phyloP scores from a whole-genome alignment of 2,888 invertebrate genomes.

The Ctena decussata region DNA sequence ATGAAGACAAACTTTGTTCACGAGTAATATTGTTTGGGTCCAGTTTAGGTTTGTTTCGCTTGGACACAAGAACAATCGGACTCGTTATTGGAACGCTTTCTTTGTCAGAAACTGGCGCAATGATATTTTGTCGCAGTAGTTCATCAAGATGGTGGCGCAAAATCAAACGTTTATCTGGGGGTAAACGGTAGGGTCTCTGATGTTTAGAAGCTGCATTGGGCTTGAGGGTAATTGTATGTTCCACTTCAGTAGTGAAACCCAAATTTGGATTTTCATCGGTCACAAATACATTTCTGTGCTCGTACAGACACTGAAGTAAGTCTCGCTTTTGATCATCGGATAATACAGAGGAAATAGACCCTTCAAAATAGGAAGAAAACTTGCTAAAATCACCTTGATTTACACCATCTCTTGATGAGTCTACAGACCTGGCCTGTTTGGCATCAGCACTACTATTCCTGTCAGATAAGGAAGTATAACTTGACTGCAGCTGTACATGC shows the following conservation, averaged over 20 bases:
- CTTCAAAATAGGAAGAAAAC: not conserved
- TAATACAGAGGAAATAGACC: not conserved
- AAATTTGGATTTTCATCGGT: conserved; percentile 29
- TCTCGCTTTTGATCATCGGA: not conserved
- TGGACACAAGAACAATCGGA: conserved; percentile 36
- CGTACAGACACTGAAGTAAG: not conserved
- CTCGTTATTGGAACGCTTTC: too few relatives aligned
- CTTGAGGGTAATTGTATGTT: conserved; percentile 28
- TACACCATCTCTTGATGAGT: not conserved
- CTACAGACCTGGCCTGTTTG: not conserved
- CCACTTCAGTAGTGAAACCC: conserved; percentile 12
- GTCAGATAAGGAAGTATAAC: not conserved
- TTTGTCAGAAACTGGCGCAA: too few relatives aligned
- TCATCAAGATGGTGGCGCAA: too few relatives aligned
- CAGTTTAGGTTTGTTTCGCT: conserved; percentile 44
- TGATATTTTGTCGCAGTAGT: too few relatives aligned
- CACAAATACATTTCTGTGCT: conserved; percentile 19
- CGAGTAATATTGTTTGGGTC: too few relatives aligned
- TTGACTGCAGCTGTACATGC: not conserved
- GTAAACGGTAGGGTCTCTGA: conserved; percentile 36
- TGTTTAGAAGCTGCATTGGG: conserved; percentile 32
- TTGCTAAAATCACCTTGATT: not conserved
- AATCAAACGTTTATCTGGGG: too few relatives aligned
- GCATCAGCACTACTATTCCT: not conserved
- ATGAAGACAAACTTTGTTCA: too few relatives aligned